Percentiles rank a stretch among this genome's conserved stretches.
Conservation (phyloP, 2,888 invertebrate genomes). For the Entomobrya multifasciata region DNA sequence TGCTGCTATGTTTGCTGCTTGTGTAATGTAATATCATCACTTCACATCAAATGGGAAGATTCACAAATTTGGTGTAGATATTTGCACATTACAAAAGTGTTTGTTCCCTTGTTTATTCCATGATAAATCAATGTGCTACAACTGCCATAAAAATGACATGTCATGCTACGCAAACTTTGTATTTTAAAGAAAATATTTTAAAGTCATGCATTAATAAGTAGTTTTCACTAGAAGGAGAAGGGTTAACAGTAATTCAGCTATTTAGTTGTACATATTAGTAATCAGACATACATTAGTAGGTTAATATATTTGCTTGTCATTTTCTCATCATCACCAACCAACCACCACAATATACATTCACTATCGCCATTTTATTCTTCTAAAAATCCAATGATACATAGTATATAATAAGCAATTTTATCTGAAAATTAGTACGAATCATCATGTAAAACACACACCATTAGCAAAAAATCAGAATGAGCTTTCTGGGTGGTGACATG, state of each 20-base stretch:
- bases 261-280: conserved; percentile 56
- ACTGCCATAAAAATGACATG: conserved; percentile 21
- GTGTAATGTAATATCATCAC: conserved; percentile 41
- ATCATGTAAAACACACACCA: background rate
- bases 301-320: conserved; percentile 24
- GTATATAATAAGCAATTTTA: background rate
- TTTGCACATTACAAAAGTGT: conserved; percentile 62
- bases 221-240: background rate
- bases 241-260: conserved; percentile 37
- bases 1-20: conserved; percentile 36
- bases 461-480: conserved; percentile 20
- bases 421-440: conserved; percentile 10
- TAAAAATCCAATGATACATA: background rate
- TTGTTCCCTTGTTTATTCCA: conserved; percentile 56
- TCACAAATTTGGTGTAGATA: conserved; percentile 55
- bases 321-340: background rate
- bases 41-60: conserved; percentile 50
- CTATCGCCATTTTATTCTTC: no score
- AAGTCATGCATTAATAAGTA: background rate
- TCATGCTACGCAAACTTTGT: background rate
- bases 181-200: background rate
- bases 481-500: conserved; percentile 65
- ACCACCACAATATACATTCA: no score
- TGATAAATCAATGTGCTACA: conserved; percentile 62
- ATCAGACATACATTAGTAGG: conserved; percentile 58